phyloP scores from a whole-genome alignment of 2,888 invertebrate genomes.

The Carpatolechia fugitivella region DNA sequence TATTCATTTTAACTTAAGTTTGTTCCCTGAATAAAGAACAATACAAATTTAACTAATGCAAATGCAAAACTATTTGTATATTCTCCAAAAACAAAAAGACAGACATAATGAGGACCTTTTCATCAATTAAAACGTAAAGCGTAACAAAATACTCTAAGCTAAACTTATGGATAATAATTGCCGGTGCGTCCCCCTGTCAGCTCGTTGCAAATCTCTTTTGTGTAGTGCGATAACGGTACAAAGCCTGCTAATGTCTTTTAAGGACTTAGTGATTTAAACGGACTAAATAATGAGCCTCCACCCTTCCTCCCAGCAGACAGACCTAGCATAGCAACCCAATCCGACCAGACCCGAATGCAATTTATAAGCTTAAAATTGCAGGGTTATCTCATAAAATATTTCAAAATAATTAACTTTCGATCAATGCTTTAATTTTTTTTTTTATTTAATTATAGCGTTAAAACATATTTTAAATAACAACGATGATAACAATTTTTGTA shows the following conservation, averaged over 20 bases:
- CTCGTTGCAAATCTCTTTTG: constrained; percentile 71
- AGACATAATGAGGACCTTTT: too few species aligned
- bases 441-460: too few species aligned
- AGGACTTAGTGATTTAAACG: constrained; percentile 80
- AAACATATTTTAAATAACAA: too few species aligned
- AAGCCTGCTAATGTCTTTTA: constrained; percentile 78
- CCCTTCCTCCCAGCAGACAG: constrained; percentile 62
- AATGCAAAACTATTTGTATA: too few species aligned
- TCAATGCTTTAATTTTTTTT: too few species aligned
- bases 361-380: constrained; percentile 62
- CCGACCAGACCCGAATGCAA: constrained; percentile 35
- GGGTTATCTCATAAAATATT: constrained; percentile 28
- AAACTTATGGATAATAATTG: constrained; percentile 53
- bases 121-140: too few species aligned
- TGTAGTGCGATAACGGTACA: constrained; percentile 74
- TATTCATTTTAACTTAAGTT: too few species aligned
- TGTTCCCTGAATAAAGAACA: too few species aligned
- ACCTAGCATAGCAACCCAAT: constrained; percentile 1
- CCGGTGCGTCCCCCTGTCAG: constrained; percentile 49
- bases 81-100: too few species aligned
- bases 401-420: too few species aligned
- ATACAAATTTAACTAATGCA: too few species aligned
- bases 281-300: constrained; percentile 76
- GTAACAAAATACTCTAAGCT: constrained; percentile 7
- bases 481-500: too few species aligned